Evolutionary conservation across 2,113 vertebrate species (phyloP), one percentile per base, ranked within the genome.

Genomic region (Pluvianellus socialis): DNA sequence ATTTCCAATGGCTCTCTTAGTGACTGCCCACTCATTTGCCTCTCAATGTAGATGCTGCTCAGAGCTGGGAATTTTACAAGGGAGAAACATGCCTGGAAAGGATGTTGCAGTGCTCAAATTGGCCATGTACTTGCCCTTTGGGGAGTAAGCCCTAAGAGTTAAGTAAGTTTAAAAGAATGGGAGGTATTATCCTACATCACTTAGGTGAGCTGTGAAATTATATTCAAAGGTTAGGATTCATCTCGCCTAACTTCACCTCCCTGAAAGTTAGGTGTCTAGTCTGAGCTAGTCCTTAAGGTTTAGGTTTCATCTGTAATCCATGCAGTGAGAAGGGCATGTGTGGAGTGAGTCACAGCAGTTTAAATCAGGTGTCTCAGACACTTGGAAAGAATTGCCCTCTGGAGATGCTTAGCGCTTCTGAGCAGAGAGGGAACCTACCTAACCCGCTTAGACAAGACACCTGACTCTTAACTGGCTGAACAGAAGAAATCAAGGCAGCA

Each of bases 221-320:
- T 50, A 87, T 79, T 85, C 62, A 81, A 72, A 87, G 35, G 27
- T 8, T 68, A 82, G 49, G 61, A 85, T 92, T 92, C 56, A 32
- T 89, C 77, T 90, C 0, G 4, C 38, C 55, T 84, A 79, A 65
- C 21, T 87, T 89, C 65, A 94, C 66, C 87, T 72, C 71, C 74
- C 66, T 91, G 84, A 71, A 81, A 86, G 76, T 61, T 59, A 63
- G 56, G 40, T 72, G 81, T 95, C 74, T 90, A 90, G 93, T 92
- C 90, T 85, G 90, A 95, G 74, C 87, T 91, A 76, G 84, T 83
- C 74, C 77, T 94, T 92, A 52, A 75, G 66, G 47, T 80, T 94
- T 91, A 75, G 66, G 52, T 80, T 94, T 91, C 5, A 1, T 26
- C 63, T 88, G 11, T 52, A 72, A 76, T 53, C 81, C 56, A 24